Evolutionary conservation across 2,113 vertebrate genomes (phyloP).

Genomic region (Odocoileus hemionus): DNA sequence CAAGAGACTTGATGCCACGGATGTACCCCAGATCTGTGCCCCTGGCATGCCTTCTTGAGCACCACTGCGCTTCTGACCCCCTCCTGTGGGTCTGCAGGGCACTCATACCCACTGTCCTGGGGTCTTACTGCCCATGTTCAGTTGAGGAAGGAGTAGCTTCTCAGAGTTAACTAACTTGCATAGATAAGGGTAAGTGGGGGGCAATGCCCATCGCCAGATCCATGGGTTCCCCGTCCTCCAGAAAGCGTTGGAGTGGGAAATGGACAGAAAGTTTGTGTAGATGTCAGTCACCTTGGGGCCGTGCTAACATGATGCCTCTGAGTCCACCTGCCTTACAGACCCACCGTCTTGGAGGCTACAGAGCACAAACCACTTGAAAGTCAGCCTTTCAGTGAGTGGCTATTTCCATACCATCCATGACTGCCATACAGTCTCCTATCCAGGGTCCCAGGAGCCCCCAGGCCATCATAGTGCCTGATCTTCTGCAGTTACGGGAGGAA

Average conservation of each 20-base stretch:
- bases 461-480: background rate
- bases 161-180: background rate
- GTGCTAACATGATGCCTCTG: background rate
- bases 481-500: background rate
- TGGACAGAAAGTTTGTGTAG: accelerated
- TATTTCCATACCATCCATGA: background rate
- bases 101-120: accelerated
- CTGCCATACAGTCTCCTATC: background rate
- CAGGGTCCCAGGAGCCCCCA: background rate
- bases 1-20: background rate
- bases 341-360: background rate
- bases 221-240: accelerated
- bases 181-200: no score
- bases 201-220: accelerated
- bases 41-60: background rate
- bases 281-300: background rate
- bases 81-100: background rate
- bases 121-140: background rate
- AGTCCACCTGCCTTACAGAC: background rate
- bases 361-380: background rate
- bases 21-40: background rate
- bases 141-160: background rate
- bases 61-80: background rate
- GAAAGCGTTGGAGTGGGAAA: accelerated
- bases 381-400: background rate